These are phyloP conservation scores for Listronotus oregonensis DNA, from an alignment of 1,140 invertebrate genomes.

Conservation along the genomic window DNA sequence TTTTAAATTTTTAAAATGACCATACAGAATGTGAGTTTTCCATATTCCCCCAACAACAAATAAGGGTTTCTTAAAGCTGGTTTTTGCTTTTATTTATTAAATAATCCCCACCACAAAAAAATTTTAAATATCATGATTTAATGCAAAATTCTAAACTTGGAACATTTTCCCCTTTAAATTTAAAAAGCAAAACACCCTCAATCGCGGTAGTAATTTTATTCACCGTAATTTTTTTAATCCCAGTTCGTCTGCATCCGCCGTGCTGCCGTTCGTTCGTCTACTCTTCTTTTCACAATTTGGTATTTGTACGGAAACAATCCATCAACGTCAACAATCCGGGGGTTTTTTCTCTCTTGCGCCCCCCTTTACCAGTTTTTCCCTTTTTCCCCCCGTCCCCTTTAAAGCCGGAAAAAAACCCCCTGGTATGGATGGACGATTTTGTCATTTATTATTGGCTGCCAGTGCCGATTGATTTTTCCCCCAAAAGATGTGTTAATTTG, in stretches of 20 bases:
- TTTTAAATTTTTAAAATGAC: no score
- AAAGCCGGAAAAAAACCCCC: constrained; percentile 54
- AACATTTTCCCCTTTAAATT: constrained; percentile 17
- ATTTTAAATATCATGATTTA: no score
- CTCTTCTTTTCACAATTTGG: constrained; percentile 59
- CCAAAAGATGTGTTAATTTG: constrained; percentile 54
- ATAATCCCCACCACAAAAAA: no score
- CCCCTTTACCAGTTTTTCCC: constrained; percentile 32
- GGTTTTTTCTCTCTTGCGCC: constrained; percentile 52
- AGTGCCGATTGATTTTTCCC: constrained; percentile 54
- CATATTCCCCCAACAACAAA: no score
- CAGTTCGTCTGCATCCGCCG: constrained; percentile 47
- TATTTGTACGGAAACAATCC: constrained; percentile 57
- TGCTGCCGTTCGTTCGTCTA: constrained; percentile 54
- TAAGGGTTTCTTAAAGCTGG: no score
- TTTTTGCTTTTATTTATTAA: no score
- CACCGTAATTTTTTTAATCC: constrained; percentile 52
- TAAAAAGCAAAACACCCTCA: constrained; percentile 20
- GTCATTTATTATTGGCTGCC: constrained; percentile 57
- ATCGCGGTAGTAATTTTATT: constrained; percentile 32
- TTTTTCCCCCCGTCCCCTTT: constrained; percentile 38
- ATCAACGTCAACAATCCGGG: constrained; percentile 57
- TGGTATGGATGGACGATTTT: constrained; percentile 58
- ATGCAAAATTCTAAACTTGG: no score
- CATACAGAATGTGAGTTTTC: no score